Base-by-base conservation (phyloP, 2,888 invertebrate genomes). In the Hirtodrosophila confusa region DNA sequence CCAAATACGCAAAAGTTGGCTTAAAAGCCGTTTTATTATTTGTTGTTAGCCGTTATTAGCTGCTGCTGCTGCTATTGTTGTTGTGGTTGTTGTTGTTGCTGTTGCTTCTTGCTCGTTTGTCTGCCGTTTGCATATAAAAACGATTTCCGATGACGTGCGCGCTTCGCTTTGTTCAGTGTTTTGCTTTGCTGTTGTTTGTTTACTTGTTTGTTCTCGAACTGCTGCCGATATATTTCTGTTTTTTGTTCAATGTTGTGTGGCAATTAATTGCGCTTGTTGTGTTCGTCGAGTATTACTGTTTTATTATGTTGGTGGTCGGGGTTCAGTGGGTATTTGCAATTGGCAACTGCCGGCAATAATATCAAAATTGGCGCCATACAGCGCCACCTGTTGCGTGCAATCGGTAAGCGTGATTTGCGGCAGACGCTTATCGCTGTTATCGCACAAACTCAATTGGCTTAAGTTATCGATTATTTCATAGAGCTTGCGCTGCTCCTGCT, bases 351-450 rank as follows among this genome's bases (percentile, higher is more conserved):
- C 47, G 69, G 48, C 50, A 40, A 69, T 27, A 36, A 63, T 35
- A 48, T 79, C 69, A 62, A 78, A 80, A 37, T 67, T 67, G 58
- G 61, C 66, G 68, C 66, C 80, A 47, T 66, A 65, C 1, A 69
- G 60, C 66, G 70, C 68, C 70, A 64, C 76, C 80, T 78, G 80
- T 67, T 83, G 79, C 60, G 71, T 89, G 45, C 84, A 91, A 69
- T 91, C 91, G 31, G 90, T 91, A 48, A 91, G 74, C 35, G 90
- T 89, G 10, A 91, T 91, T 74, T 88, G 89, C 47, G 91, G 91
- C 61, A 91, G 72, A 47, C 60, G 61, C 24, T 54, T 40, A 24
- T 41, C 43, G 36, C 12, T 55, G 27, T 17, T 70, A 56, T 89
- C 86, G 51, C 72, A 80, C 58, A 90, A 67, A 54, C 88, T 88